Conservation (phyloP, 2,113 vertebrate species). For the Saguinus midas region DNA sequence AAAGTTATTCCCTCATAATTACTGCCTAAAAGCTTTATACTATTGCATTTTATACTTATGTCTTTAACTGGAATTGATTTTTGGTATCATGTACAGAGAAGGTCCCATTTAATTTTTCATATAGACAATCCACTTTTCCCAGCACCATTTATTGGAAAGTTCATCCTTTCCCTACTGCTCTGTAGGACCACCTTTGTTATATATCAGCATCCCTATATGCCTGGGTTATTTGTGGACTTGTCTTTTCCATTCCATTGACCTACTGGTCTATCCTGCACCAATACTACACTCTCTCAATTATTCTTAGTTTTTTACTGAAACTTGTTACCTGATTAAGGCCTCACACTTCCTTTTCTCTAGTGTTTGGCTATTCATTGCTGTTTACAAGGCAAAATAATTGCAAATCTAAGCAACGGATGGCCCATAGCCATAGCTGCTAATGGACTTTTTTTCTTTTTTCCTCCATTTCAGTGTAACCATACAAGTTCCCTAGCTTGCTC, state of each 20-base stretch:
- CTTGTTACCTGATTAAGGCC: background rate
- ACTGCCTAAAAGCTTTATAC: background rate
- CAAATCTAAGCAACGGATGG: background rate
- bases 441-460: background rate
- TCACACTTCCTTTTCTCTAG: background rate
- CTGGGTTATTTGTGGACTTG: background rate
- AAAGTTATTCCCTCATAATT: background rate
- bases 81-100: background rate
- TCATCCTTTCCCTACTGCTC: background rate
- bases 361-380: background rate
- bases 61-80: conserved; percentile 27
- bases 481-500: background rate
- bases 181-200: background rate
- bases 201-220: background rate
- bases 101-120: background rate
- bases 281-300: background rate
- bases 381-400: conserved; percentile 5
- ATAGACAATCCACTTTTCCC: background rate
- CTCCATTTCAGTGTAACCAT: background rate
- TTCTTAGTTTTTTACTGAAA: background rate
- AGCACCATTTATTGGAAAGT: background rate
- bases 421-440: background rate
- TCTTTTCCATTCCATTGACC: background rate
- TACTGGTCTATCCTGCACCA: background rate
- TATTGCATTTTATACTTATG: background rate